Evolutionary conservation across 2,113 vertebrate species (phyloP).

Genomic region (Tiliqua scincoides): DNA sequence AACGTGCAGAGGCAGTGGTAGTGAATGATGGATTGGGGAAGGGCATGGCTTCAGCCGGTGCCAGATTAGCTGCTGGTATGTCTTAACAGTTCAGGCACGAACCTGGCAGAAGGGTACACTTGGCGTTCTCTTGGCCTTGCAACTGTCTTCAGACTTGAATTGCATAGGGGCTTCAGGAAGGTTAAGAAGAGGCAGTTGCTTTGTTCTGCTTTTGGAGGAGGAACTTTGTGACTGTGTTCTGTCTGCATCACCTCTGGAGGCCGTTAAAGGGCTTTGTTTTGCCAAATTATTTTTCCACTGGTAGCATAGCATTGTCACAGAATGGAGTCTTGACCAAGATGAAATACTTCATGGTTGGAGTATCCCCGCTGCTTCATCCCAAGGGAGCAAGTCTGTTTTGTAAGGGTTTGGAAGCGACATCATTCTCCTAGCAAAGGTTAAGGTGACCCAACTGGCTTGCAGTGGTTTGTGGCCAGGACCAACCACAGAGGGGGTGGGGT

Average conservation of each 20-base stretch:
- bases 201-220: not conserved
- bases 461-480: too few relatives aligned
- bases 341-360: not conserved
- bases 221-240: not conserved
- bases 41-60: too few relatives aligned
- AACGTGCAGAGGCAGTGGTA: not conserved
- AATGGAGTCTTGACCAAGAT: slow-evolving; percentile 14
- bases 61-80: not conserved
- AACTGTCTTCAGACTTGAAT: not conserved
- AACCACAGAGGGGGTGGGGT: too few relatives aligned
- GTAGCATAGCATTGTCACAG: slow-evolving; percentile 33
- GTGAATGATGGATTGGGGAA: too few relatives aligned
- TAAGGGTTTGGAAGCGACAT: too few relatives aligned
- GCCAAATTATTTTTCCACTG: not conserved
- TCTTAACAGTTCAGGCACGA: not conserved
- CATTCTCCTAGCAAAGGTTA: too few relatives aligned
- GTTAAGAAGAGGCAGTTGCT: not conserved
- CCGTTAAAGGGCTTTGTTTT: not conserved
- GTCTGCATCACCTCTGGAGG: too few relatives aligned
- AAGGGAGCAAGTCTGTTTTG: too few relatives aligned
- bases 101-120: not conserved
- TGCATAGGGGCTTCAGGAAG: not conserved
- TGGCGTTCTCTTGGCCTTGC: not conserved
- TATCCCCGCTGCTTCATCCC: too few relatives aligned
- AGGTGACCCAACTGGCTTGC: too few relatives aligned